Evolutionary conservation across 2,113 vertebrate species (phyloP).

Genomic region (Heterochromis multidens): DNA sequence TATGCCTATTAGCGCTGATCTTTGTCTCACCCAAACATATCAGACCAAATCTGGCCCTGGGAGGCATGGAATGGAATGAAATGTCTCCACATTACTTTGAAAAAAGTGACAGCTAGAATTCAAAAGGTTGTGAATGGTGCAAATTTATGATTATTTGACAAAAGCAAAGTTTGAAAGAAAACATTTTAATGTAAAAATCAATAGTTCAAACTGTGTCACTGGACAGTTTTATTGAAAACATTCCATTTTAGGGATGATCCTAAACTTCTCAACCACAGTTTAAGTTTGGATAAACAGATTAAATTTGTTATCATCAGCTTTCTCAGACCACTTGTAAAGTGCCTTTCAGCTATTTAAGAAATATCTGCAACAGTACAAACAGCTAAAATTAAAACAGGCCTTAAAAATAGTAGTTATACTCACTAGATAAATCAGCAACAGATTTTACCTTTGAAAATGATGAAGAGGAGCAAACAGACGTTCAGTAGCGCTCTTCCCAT

Average conservation of each 20-base stretch:
- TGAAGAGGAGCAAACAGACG: neutral
- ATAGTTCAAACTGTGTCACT: neutral
- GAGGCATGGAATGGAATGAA: neutral
- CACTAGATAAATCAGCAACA: neutral
- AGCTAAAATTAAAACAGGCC: neutral
- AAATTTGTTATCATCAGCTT: neutral
- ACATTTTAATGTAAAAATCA: neutral
- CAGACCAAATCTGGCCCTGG: neutral
- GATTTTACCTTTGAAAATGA: constrained; percentile 40
- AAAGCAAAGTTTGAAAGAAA: neutral
- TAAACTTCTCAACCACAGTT: neutral
- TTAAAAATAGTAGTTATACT: neutral
- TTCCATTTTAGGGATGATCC: neutral
- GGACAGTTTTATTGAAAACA: neutral
- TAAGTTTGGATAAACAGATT: neutral
- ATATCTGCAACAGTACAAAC: neutral
- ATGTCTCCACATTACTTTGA: neutral
- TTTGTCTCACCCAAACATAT: neutral
- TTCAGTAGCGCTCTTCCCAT: constrained; percentile 16
- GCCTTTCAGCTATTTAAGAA: neutral
- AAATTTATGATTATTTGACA: neutral
- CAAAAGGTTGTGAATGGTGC: neutral
- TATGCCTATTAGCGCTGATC: neutral
- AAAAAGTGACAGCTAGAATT: neutral
- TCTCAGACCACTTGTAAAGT: neutral